These are phyloP conservation scores for Gulo gulo DNA, from an alignment of 2,113 vertebrate genomes.

Conservation along the genomic window DNA sequence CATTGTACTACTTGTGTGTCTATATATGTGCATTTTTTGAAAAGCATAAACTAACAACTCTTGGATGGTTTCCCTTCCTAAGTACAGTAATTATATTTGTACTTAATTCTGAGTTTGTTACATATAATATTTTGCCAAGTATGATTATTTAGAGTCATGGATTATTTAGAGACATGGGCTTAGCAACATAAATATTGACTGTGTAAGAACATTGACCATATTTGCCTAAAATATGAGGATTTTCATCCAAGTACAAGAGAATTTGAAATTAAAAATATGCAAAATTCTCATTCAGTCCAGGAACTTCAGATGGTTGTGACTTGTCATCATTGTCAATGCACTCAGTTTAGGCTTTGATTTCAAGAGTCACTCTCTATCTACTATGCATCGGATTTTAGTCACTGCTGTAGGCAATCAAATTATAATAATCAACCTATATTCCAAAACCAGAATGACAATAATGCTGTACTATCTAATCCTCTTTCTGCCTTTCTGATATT, in stretches of 20 bases:
- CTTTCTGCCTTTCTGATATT: background rate
- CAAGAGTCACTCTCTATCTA: background rate
- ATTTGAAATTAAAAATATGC: slow-evolving; percentile 59
- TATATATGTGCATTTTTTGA: background rate
- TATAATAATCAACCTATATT: background rate
- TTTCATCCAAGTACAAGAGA: slow-evolving; percentile 49
- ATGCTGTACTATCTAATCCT: background rate
- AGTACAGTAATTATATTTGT: slow-evolving; percentile 59
- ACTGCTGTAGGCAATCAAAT: background rate
- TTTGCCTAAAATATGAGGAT: slow-evolving; percentile 66
- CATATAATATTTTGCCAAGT: slow-evolving; percentile 64
- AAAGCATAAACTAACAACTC: slow-evolving; percentile 12
- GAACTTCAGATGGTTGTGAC: background rate
- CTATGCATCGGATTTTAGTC: background rate
- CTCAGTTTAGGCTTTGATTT: background rate
- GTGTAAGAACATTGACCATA: slow-evolving; percentile 40
- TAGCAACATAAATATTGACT: slow-evolving; percentile 70
- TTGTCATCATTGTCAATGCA: background rate
- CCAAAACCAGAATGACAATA: background rate
- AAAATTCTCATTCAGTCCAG: slow-evolving; percentile 13
- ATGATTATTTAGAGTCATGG: slow-evolving; percentile 60
- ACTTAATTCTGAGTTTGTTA: slow-evolving; percentile 62
- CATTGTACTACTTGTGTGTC: background rate
- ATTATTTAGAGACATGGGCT: slow-evolving; percentile 49
- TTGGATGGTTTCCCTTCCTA: slow-evolving; percentile 37